A percentile compares a stretch with the other conserved stretches of the same genome.
phyloP scores from a whole-genome alignment of 2,113 vertebrate species.

The Thryonomys swinderianus region DNA sequence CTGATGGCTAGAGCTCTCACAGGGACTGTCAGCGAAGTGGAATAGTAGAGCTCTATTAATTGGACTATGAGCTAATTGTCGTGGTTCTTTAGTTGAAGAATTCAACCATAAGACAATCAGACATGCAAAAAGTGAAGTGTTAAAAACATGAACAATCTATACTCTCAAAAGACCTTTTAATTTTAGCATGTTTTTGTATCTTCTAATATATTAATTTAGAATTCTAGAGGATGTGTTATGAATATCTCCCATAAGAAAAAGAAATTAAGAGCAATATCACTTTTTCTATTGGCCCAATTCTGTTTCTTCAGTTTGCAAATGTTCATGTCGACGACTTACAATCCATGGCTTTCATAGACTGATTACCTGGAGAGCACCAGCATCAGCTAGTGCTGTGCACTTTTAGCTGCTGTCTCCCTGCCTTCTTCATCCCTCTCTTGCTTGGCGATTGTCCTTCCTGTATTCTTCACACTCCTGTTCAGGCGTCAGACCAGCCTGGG shows the following conservation, averaged over 20 bases:
- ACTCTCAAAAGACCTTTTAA: not conserved
- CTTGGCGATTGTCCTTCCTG: not conserved
- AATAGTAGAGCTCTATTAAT: constrained; percentile 14
- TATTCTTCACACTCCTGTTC: not conserved
- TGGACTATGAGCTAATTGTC: not conserved
- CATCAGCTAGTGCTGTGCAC: too few species aligned
- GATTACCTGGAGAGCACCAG: not conserved
- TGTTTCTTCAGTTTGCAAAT: not conserved
- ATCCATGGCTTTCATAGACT: not conserved
- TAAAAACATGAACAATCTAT: not conserved
- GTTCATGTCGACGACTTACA: not conserved
- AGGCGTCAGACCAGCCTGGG: not conserved
- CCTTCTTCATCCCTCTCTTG: not conserved
- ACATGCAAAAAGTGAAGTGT: not conserved
- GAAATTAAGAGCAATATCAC: not conserved
- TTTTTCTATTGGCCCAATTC: not conserved
- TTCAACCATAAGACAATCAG: not conserved
- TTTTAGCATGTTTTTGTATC: not conserved
- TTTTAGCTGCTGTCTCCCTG: not conserved
- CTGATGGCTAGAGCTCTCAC: not conserved
- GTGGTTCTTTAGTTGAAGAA: not conserved
- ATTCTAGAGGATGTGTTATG: not conserved
- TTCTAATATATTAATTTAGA: not conserved
- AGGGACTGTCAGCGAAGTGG: constrained; percentile 6
- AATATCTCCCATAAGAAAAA: not conserved